A percentile compares a stretch with the other conserved stretches of the same genome.
phyloP scores from a whole-genome alignment of 2,888 invertebrate genomes.

The Caradrina clavipalpis region DNA sequence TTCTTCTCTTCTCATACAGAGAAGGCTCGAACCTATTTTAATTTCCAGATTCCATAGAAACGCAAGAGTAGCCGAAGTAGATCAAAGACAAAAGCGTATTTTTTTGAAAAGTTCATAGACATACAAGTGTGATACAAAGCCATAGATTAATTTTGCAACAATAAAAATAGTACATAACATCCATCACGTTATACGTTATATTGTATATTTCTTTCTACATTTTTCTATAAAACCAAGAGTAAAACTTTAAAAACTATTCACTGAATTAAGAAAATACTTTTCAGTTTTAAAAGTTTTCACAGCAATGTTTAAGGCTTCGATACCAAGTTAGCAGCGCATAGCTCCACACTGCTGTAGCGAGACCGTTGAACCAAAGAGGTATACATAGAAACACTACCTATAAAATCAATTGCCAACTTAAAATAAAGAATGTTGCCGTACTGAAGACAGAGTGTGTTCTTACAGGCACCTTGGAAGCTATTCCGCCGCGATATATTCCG shows the following conservation, averaged over 20 bases:
- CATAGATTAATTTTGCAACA: too few relatives aligned
- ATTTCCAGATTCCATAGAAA: too few relatives aligned
- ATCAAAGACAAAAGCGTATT: too few relatives aligned
- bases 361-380: constrained; percentile 7
- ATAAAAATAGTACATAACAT: too few relatives aligned
- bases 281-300: background rate
- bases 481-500: constrained; percentile 70
- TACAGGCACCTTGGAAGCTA: constrained; percentile 61
- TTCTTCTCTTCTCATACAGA: too few relatives aligned
- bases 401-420: constrained; percentile 69
- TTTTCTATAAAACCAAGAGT: too few relatives aligned
- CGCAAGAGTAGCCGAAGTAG: too few relatives aligned
- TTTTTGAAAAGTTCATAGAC: too few relatives aligned
- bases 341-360: background rate
- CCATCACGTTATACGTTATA: too few relatives aligned
- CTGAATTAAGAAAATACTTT: background rate
- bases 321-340: background rate
- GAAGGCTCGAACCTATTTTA: too few relatives aligned
- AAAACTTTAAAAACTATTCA: background rate
- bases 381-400: constrained; percentile 12
- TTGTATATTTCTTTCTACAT: too few relatives aligned
- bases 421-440: constrained; percentile 65
- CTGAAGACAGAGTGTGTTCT: constrained; percentile 64
- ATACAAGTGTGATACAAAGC: too few relatives aligned
- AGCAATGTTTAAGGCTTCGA: constrained; percentile 7